These are phyloP conservation scores for Acleris laterana DNA, from an alignment of 2,888 invertebrate species.

Conservation along the genomic window DNA sequence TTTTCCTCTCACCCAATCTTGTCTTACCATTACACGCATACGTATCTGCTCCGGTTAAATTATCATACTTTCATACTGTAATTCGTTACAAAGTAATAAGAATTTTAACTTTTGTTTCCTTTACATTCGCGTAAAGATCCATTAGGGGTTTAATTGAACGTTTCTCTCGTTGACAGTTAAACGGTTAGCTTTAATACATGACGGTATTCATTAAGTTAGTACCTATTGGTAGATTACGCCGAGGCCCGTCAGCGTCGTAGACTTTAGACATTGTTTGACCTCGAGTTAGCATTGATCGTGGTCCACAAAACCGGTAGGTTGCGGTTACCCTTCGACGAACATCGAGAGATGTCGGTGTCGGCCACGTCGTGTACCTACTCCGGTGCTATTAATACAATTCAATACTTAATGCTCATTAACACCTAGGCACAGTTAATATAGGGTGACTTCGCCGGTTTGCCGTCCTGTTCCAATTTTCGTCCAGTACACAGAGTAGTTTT, in stretches of 20 bases:
- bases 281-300: constrained; percentile 77
- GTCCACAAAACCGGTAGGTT: constrained; percentile 78
- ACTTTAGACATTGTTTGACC: constrained; percentile 73
- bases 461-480: too few relatives aligned
- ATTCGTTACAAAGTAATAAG: neutral
- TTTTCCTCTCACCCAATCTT: constrained; percentile 55
- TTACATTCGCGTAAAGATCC: neutral
- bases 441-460: too few relatives aligned
- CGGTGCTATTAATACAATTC: constrained; percentile 18
- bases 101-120: neutral
- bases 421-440: neutral
- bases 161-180: neutral
- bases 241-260: constrained; percentile 23
- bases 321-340: constrained; percentile 78
- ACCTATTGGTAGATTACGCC: constrained; percentile 11
- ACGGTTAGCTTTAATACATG: neutral
- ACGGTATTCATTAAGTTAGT: constrained; percentile 5
- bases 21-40: constrained; percentile 43
- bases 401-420: constrained; percentile 7
- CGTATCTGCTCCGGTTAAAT: constrained; percentile 23
- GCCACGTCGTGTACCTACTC: constrained; percentile 16
- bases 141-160: neutral
- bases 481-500: too few relatives aligned
- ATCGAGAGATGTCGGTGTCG: constrained; percentile 44
- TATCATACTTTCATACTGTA: constrained; percentile 17